Base-by-base conservation (phyloP, 2,888 invertebrate genomes). In the Cephonodes hylas region DNA sequence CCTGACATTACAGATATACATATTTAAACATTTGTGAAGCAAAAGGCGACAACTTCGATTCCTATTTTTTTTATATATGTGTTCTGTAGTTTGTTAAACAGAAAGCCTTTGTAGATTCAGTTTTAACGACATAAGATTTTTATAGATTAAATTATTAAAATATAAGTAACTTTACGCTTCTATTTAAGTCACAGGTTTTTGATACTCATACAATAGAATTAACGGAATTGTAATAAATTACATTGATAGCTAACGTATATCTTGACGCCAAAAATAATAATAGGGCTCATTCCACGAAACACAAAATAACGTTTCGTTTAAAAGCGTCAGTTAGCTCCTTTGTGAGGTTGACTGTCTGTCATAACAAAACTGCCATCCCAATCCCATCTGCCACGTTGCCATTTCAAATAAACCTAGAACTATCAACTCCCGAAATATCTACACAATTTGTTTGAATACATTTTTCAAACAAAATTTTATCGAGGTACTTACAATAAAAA, bases 351-450 rank as follows among this genome's bases (percentile, higher is more conserved):
- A 75, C 77, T 69, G 74, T 74, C 77, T 78, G 81, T 83, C 85
- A 85, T 83, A 84, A 84, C 81, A 85, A 74, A 71, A 69, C 71
- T 74, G 73, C 68, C 74, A 73, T 74, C 75, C 71, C 73, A 71
- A 73, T 74, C 75, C 71, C 73, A 71, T 66, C 69, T 73, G 71
- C 77, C 75, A 73, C 67, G 69, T 69, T 62, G 66, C 75, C 77
- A 83, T 81, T 84, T 85, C 85, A 85, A 86, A 84, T 74, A 75
- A 69, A 75, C 7, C 42, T 58, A 68, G 69, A 74, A 76, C 74
- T 57, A 64, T 66, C 64, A 60, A 66, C 66, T 72, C 77, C 74
- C 66, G 68, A 75, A 81, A 82, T 80, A 80, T 66, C 66, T 46
- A 60, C 61, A 38, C 57, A 31, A 15, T 34, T 44, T 46, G 13